These are phyloP conservation scores for Prochilodus magdalenae DNA, from an alignment of 2,113 vertebrate species.

Conservation along the genomic window DNA sequence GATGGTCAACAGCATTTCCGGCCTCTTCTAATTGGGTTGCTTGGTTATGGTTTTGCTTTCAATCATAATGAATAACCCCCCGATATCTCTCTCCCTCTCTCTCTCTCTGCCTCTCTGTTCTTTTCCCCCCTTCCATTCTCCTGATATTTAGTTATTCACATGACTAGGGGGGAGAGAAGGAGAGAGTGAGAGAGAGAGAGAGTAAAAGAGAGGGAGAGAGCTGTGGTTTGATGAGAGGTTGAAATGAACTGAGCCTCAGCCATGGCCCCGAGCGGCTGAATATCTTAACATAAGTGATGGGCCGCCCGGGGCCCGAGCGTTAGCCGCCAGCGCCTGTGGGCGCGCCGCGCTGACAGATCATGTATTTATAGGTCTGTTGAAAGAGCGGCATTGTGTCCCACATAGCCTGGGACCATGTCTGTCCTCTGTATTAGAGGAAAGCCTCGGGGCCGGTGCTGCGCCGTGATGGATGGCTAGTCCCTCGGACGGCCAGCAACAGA, in stretches of 20 bases:
- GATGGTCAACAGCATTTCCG: slow-evolving; percentile 39
- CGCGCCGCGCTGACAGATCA: slow-evolving; percentile 78
- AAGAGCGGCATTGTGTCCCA: slow-evolving; percentile 84
- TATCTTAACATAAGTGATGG: slow-evolving; percentile 85
- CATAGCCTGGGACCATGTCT: slow-evolving; percentile 81
- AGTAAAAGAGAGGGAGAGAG: slow-evolving; percentile 50
- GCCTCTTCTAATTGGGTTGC: slow-evolving; percentile 70
- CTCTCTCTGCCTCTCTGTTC: slow-evolving; percentile 70
- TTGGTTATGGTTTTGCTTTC: slow-evolving; percentile 76
- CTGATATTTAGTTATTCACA: slow-evolving; percentile 78
- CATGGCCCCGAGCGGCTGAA: slow-evolving; percentile 73
- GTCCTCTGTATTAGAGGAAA: slow-evolving; percentile 82
- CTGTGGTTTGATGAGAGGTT: slow-evolving; percentile 78
- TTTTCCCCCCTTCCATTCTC: slow-evolving; percentile 65
- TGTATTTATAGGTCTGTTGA: slow-evolving; percentile 85
- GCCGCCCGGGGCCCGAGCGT: slow-evolving; percentile 72
- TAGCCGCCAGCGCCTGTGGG: slow-evolving; percentile 75
- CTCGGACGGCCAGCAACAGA: slow-evolving; percentile 75
- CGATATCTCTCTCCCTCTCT: not conserved
- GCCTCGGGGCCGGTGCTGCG: slow-evolving; percentile 72
- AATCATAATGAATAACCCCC: slow-evolving; percentile 77
- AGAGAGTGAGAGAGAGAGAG: slow-evolving; percentile 12
- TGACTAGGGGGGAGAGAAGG: slow-evolving; percentile 68
- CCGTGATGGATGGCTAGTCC: slow-evolving; percentile 79
- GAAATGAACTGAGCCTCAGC: slow-evolving; percentile 81